Evolutionary conservation across 2,113 vertebrate species (phyloP), one percentile per base, ranked within the genome.

Genomic region (Ceyx margarethae): DNA sequence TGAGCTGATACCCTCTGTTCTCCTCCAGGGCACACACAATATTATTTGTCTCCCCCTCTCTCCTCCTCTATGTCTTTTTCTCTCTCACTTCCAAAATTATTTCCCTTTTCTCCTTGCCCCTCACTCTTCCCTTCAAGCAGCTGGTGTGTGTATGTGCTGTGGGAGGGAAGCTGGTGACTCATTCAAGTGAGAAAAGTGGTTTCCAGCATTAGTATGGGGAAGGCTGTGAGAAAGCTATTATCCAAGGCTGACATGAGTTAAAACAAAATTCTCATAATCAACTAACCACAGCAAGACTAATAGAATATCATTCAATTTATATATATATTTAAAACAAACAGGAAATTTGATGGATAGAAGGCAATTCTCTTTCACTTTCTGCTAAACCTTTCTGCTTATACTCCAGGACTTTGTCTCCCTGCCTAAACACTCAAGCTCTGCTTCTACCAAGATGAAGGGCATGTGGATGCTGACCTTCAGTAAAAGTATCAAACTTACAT

Each of bases 151-250:
- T 50, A 46, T 60, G 78, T 65, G 42, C 62, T 87, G 94, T 67
- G 62, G 81, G 84, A 81, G 74, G 58, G 75, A 87, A 95, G 75
- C 54, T 48, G 82, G 69, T 96, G 95, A 96, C 85, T 95, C 94
- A 95, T n/a, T 92, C 81, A 88, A 94, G 83, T 77, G 64, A 91
- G 67, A 88, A 95, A 91, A 94, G 91, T 53, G 50, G 60, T 84
- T 96, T 95, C 88, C 84, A 92, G 91, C 73, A 61, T 72, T 83
- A 85, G 56, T 61, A 85, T 77, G 65, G 86, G 54, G 64, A 40
- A 91, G 51, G 66, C 64, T 95, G 53, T 28, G 15, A 93, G 69
- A 81, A 94, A 96, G 92, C 62, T 84, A 82, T 92, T 88, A 93
- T 64, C 61, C 56, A 66, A 54, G 48, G 45, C 80, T 68, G 22